Base-by-base conservation (phyloP, 2,113 vertebrate genomes). In the Zingel zingel region DNA sequence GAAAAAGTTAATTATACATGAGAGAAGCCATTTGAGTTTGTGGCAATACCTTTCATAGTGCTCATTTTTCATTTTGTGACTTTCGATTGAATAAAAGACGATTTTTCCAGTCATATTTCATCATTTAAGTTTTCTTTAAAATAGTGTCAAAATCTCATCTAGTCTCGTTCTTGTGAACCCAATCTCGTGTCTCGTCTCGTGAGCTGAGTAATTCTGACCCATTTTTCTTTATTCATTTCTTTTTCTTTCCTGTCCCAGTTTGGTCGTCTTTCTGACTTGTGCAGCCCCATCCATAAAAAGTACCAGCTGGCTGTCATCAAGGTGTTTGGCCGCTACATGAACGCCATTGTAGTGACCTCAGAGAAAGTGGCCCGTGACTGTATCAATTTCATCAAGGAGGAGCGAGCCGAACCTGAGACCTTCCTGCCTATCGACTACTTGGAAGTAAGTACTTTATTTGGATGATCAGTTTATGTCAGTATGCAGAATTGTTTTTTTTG, bases 221-320 rank as follows among this genome's bases (percentile, higher is more conserved):
- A 30, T 30, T 30, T 30, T 30, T 48, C 15, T 79, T 18, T 61
- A 13, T 65, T 47, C 5, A 13, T 18, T 16, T 13, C 6, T 19
- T 15, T 13, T 72, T 27, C 1, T 47, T 51, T 51, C 6, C 36
- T 47, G 14, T 79, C n/a, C 43, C 86, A 99, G 98, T 98, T 95
- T 84, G 98, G 98, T 79, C 96, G 97, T 69, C 92, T 99, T 2
- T 93, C 96, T 1, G 97, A 99, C 77, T 81, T 99, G 54, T 99
- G 98, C 86, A 97, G 97, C 82, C 98, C 98, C 63, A 96, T 98
- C 77, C 98, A 99, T 88, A 98, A 97, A 93, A 99, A 97, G 88
- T 99, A 99, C 84, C 97, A 97, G 83, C 95, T 99, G 80, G 97
- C 98, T 14, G 96, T 98, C 73, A 97, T 97, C 72, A 99, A 99